Evolutionary conservation across 2,797 vertebrate species (phyloP), one percentile per base, ranked within the genome.

Genomic region (Sparidentex hasta): DNA sequence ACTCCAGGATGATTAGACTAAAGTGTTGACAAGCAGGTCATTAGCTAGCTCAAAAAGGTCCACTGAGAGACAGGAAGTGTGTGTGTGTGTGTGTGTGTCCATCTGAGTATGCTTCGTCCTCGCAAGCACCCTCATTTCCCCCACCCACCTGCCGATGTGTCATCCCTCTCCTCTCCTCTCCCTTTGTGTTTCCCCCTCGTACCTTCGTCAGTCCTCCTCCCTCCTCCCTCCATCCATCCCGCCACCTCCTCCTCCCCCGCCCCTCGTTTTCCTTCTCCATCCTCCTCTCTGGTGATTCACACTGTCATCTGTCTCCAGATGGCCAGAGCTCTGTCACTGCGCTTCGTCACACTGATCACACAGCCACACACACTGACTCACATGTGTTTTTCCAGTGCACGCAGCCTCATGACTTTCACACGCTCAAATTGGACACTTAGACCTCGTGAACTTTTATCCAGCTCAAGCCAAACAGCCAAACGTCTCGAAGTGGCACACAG

Each of bases 291-390:
- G 76, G 77, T 93, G 90, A 92, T 89, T 93, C 91, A 91, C 87
- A 69, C 82, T 76, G 85, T 92, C 92, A 92, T 92, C 89, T 75
- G 78, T 91, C 88, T 92, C 92, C 92, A 93, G 92, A 94, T 93
- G 92, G 93, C 86, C 87, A 23, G 73, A 82, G 87, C 83, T 82
- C 90, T 88, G 87, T 92, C 88, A 81, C 85, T 73, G 83, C 79
- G 84, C 89, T 91, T 89, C 54, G 83, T 93, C 90, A 91, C 82
- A 84, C 76, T 80, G 80, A 87, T 83, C 86, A 74, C 86, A 83
- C 86, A 83, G 73, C 82, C 65, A 75, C 85, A 80, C 76, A 72
- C 74, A 25, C 82, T 67, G 27, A 17, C 38, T 23, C 56, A 48
- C 50, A 38, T 12, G 2, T 13, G 29, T 46, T 33, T 33, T 33